A percentile compares a stretch with the other conserved stretches of the same genome.
Evolutionary conservation across 2,888 invertebrate species (phyloP).

Genomic region (Polymixis lichenea): DNA sequence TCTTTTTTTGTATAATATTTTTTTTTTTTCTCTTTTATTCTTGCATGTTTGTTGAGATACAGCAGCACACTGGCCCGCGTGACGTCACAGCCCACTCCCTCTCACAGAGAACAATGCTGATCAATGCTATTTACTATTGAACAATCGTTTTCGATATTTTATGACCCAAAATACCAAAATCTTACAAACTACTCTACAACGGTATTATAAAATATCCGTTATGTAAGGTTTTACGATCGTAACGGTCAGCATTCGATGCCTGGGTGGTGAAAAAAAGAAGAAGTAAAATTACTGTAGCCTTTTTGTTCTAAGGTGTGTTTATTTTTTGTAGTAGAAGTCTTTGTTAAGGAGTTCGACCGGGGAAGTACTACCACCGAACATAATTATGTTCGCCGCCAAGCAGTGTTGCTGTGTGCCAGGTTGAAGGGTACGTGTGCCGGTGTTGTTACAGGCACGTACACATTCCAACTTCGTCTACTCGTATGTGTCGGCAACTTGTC

Average conservation of each 20-base stretch:
- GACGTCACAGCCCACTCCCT: background rate
- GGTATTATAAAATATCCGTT: slow-evolving; percentile 18
- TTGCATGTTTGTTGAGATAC: background rate
- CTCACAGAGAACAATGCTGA: background rate
- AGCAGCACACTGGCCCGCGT: too few relatives aligned
- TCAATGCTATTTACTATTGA: background rate
- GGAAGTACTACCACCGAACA: background rate
- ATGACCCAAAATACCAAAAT: background rate
- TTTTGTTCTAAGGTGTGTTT: background rate
- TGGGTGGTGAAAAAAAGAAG: slow-evolving; percentile 1
- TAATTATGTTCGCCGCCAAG: background rate
- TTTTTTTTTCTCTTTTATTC: too few relatives aligned
- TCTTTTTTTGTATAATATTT: too few relatives aligned
- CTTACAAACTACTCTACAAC: background rate
- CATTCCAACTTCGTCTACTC: background rate
- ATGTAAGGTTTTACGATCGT: slow-evolving; percentile 8
- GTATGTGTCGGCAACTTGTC: too few relatives aligned
- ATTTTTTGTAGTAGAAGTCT: background rate
- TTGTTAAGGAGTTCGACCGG: too few relatives aligned
- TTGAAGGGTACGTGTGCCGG: background rate
- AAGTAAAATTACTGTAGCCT: background rate
- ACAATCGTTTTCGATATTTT: background rate
- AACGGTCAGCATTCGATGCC: slow-evolving; percentile 19
- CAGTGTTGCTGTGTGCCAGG: background rate
- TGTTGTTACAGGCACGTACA: background rate